Percentiles rank a stretch among this genome's conserved stretches.
Evolutionary conservation across 1,140 invertebrate species (phyloP).

Genomic region (Temnothorax curvispinosus): DNA sequence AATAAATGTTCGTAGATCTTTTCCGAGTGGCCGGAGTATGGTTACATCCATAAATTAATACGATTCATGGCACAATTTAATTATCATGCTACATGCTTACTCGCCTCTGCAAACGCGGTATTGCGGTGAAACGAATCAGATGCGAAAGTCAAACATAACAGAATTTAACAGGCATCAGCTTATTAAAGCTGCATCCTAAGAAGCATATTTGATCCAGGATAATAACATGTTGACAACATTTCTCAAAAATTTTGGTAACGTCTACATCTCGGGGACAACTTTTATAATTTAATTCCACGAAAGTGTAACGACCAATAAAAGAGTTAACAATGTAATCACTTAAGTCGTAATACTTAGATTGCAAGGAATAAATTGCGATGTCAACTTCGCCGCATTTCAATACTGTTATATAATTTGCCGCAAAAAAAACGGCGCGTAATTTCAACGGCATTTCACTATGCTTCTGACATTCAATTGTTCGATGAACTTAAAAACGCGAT

Average conservation of each 20-base stretch:
- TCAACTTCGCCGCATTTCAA: not conserved
- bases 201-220: not conserved
- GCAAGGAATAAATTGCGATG: conserved; percentile 24
- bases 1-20: conserved; percentile 1
- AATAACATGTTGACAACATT: not conserved
- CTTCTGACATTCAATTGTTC: not conserved
- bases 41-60: conserved; percentile 48
- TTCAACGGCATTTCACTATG: not conserved
- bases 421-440: not conserved
- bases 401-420: not conserved
- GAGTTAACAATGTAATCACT: conserved; percentile 2
- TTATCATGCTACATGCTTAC: conserved; percentile 24
- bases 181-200: not conserved
- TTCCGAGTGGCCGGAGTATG: not conserved
- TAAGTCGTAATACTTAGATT: conserved; percentile 15
- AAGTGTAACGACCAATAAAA: conserved; percentile 24
- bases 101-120: not conserved
- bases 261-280: not conserved
- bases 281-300: conserved; percentile 20
- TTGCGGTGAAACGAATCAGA: conserved; percentile 23
- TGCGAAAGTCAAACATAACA: conserved; percentile 21
- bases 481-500: not conserved
- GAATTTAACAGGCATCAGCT: conserved; percentile 27
- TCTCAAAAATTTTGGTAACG: conserved; percentile 17
- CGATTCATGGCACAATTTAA: conserved; percentile 49